These are phyloP conservation scores for Dipodomys ordii DNA, from an alignment of 2,113 vertebrate genomes.

Conservation along the genomic window DNA sequence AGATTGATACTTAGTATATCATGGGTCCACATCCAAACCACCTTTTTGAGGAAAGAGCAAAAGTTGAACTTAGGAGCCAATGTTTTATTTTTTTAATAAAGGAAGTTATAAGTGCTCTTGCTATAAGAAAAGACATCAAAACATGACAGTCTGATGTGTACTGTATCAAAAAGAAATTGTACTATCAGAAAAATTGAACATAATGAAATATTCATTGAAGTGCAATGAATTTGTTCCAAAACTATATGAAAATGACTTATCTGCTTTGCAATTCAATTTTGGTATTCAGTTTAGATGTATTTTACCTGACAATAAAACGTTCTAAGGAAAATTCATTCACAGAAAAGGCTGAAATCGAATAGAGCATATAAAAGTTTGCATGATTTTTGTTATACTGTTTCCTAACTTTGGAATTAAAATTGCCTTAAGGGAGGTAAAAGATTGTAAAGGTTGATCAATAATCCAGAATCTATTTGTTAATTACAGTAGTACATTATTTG, in stretches of 20 bases:
- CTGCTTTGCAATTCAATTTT: background rate
- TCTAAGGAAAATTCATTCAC: slow-evolving; percentile 18
- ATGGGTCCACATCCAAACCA: background rate
- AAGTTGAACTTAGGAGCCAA: slow-evolving; percentile 21
- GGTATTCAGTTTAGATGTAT: slow-evolving; percentile 35
- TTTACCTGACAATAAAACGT: slow-evolving; percentile 38
- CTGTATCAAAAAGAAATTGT: slow-evolving; percentile 7
- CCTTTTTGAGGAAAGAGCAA: slow-evolving; percentile 17
- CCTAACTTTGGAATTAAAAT: slow-evolving; percentile 40
- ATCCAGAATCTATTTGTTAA: slow-evolving; percentile 78
- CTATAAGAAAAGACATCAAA: slow-evolving; percentile 28
- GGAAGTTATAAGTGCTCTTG: background rate
- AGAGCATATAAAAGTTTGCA: background rate
- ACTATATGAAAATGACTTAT: slow-evolving; percentile 1
- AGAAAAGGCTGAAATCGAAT: background rate
- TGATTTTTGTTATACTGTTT: background rate
- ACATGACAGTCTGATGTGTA: background rate
- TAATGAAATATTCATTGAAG: slow-evolving; percentile 63
- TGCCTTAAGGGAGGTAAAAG: too few relatives aligned
- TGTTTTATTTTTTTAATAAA: slow-evolving; percentile 25
- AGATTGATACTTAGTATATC: background rate
- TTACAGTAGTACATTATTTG: slow-evolving; percentile 83
- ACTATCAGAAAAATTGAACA: slow-evolving; percentile 50
- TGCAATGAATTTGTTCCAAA: background rate
- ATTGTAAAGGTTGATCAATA: slow-evolving; percentile 21